A percentile compares a stretch with the other conserved stretches of the same genome.
phyloP scores from a whole-genome alignment of 2,113 vertebrate species.

The human (Homo sapiens) region GRCh38 chr2:36328501-36329000 shows the following conservation, averaged over 20 bases:
- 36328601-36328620: neutral
- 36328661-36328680: neutral
- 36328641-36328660: neutral
- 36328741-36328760: neutral
- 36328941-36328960: neutral
- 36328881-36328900: neutral
- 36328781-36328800: conserved; percentile 22
- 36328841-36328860: neutral
- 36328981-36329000: neutral
- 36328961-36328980: neutral
- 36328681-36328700: neutral
- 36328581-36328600: neutral
- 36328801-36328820: conserved; percentile 19
- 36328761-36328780: neutral
- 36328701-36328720: neutral
- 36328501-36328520: neutral
- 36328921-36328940: neutral
- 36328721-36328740: neutral
- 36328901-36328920: neutral
- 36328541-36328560: neutral
- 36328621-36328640: neutral
- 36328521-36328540: conserved; percentile 30
- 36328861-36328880: neutral
- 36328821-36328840: neutral
- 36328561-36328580: neutral